A percentile compares a stretch with the other conserved stretches of the same genome.
These are phyloP conservation scores for Furcifer pardalis DNA, from an alignment of 2,797 vertebrate genomes.

Conservation along the genomic window DNA sequence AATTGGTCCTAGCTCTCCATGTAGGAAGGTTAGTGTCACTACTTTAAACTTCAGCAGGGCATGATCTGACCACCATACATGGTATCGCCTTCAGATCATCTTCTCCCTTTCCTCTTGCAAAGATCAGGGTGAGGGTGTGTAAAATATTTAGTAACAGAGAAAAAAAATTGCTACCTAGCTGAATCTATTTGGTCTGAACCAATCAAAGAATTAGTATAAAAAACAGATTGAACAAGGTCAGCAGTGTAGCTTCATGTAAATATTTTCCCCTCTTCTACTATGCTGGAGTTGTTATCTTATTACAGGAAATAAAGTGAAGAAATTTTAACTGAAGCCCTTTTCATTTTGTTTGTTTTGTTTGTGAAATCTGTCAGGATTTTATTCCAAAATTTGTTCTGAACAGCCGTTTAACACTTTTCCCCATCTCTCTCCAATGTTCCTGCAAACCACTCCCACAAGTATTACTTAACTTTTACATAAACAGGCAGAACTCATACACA, in stretches of 20 bases:
- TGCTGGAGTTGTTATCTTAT: slow-evolving; percentile 37
- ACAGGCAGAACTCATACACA: slow-evolving; percentile 37
- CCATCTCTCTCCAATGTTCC: background rate
- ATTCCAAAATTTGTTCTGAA: background rate
- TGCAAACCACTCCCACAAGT: slow-evolving; percentile 62
- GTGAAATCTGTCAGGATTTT: fast-evolving
- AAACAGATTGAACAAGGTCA: slow-evolving; percentile 37
- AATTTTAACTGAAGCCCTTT: slow-evolving; percentile 25
- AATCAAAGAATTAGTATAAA: background rate
- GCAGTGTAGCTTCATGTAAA: background rate
- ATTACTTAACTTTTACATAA: slow-evolving; percentile 52
- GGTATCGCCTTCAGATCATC: no score
- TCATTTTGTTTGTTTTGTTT: background rate
- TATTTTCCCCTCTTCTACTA: slow-evolving; percentile 11
- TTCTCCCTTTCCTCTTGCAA: no score
- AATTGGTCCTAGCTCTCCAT: no score
- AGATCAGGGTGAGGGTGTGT: no score
- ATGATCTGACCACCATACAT: no score
- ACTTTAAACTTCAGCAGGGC: no score
- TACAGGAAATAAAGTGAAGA: slow-evolving; percentile 36
- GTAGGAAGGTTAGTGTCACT: no score
- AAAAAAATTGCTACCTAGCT: background rate
- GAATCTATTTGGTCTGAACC: background rate
- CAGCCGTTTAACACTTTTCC: slow-evolving; percentile 34
- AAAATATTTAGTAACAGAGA: background rate